Evolutionary conservation across 1,140 invertebrate species (phyloP), one percentile per base, ranked within the genome.

Genomic region (Drosophila miranda): DNA sequence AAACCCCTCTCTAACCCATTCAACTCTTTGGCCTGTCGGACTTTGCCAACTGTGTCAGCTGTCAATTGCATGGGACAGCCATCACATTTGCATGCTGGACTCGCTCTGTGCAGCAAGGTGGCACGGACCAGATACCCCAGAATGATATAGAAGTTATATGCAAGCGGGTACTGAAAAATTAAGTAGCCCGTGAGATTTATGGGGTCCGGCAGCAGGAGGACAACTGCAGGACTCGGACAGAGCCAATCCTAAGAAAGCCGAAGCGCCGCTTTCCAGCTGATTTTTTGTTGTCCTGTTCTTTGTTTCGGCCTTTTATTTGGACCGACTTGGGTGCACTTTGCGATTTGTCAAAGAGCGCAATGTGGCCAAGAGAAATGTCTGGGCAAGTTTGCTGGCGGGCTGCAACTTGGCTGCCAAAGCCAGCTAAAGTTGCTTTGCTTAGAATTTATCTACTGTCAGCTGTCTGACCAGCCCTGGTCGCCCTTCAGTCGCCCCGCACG

Each of bases 361-460:
- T 54, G 51, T 76, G 68, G 68, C 68, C 58, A 75, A 83, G 63
- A 42, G 64, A 55, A 41, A 78, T 86, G 76, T 80, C 81, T 13
- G 11, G 34, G 11, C 34, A 38, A 38, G 34, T 38, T 38, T 9
- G 11, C 34, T 2, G 34, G 9, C 9, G 0, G 30, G 6, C 30
- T 30, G 81, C 67, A 84, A 84, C 56, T 86, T 84, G 76, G 70
- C 71, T 60, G 41, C 54, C 53, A 78, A 66, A 61, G 43, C 59
- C 74, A 78, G 75, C 71, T 71, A 75, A 81, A 81, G 78, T 86
- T 82, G 78, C 82, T 38, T 77, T 84, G 80, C 77, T 87, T 78
- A 88, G 82, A 78, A 87, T 87, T 87, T 87, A 87, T 87, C 83
- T 87, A 82, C 78, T 87, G 75, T 78, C 82, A 87, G 71, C 63